phyloP scores from a whole-genome alignment of 2,888 invertebrate species.

The Sericinus montela region DNA sequence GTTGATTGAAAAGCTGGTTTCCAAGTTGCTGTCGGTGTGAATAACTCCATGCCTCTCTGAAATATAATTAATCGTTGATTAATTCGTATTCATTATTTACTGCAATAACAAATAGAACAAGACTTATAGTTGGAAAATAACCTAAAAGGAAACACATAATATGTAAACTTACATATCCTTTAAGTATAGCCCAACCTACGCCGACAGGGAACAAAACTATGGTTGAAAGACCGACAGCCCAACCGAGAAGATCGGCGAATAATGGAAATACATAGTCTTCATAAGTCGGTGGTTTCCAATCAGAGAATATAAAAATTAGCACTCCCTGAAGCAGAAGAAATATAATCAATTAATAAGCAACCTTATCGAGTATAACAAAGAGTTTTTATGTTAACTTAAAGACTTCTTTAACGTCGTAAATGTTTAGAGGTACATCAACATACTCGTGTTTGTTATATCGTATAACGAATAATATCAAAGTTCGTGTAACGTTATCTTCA shows the following conservation, averaged over 20 bases:
- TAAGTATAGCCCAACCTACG: conserved; percentile 59
- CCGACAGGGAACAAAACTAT: conserved; percentile 84
- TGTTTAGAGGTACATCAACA: background rate
- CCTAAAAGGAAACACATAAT: too few relatives aligned
- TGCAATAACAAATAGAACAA: too few relatives aligned
- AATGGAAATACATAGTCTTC: conserved; percentile 83
- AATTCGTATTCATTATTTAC: too few relatives aligned
- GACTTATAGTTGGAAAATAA: too few relatives aligned
- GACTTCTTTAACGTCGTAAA: conserved; percentile 16
- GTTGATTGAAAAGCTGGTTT: conserved; percentile 48
- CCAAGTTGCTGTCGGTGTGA: conserved; percentile 74
- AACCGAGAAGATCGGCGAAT: conserved; percentile 85
- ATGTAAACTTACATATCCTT: conserved; percentile 59
- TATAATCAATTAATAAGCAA: background rate
- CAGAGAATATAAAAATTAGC: conserved; percentile 84
- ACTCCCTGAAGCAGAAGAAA: conserved; percentile 80
- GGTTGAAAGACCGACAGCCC: conserved; percentile 85
- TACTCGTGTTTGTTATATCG: background rate
- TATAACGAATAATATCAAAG: background rate
- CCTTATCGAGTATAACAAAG: too few relatives aligned
- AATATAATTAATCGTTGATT: too few relatives aligned
- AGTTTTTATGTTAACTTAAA: too few relatives aligned
- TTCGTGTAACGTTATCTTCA: too few relatives aligned
- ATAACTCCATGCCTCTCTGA: conserved; percentile 73
- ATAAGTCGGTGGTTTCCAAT: conserved; percentile 82